phyloP scores from a whole-genome alignment of 2,888 invertebrate species.

The Ypsolopha sequella region DNA sequence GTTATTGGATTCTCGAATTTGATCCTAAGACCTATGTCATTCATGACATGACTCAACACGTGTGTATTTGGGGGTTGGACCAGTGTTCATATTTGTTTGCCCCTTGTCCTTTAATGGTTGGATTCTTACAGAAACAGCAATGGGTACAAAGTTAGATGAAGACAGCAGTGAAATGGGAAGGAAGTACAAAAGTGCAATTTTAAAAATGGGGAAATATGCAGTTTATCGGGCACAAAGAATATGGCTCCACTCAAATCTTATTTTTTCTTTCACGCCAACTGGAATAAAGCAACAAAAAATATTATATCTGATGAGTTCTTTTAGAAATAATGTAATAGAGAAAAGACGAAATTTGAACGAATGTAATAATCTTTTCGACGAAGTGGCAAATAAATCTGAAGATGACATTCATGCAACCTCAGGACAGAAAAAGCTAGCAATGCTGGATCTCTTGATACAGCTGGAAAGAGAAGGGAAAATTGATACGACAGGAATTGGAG shows the following conservation, averaged over 20 bases:
- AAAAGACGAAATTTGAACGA: constrained; percentile 28
- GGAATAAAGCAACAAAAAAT: constrained; percentile 55
- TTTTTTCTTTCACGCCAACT: constrained; percentile 64
- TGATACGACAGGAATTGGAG: constrained; percentile 63
- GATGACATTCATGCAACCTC: constrained; percentile 19
- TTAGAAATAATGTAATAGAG: constrained; percentile 48
- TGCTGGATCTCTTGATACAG: constrained; percentile 62
- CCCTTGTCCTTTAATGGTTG: not conserved
- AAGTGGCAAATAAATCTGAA: constrained; percentile 11
- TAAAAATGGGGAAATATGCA: constrained; percentile 44
- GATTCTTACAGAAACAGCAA: constrained; percentile 70
- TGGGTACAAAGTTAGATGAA: constrained; percentile 74
- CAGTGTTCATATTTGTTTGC: no score
- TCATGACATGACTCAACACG: no score
- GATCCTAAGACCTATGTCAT: no score
- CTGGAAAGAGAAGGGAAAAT: constrained; percentile 56
- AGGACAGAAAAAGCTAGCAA: constrained; percentile 61
- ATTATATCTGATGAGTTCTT: constrained; percentile 36
- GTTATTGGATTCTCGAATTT: no score
- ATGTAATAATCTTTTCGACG: constrained; percentile 10
- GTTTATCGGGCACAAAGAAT: constrained; percentile 56
- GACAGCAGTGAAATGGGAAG: constrained; percentile 43
- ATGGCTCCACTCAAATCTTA: constrained; percentile 64
- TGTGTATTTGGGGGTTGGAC: not conserved
- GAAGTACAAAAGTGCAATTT: constrained; percentile 71